phyloP scores from a whole-genome alignment of 2,797 vertebrate species.

The Leucoraja ocellata region DNA sequence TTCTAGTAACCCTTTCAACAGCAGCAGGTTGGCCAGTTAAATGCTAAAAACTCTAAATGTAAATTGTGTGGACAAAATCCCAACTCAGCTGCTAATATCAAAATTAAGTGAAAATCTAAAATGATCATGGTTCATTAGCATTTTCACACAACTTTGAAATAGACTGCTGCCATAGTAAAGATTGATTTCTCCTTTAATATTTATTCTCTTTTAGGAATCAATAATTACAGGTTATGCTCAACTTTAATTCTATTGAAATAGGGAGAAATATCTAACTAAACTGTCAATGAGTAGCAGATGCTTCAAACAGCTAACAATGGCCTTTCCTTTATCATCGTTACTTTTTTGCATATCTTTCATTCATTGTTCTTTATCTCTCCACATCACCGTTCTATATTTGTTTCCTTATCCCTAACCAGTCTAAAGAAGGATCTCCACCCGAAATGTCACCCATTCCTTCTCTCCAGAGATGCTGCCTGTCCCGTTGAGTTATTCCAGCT shows the following conservation, averaged over 20 bases:
- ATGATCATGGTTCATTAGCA: not conserved
- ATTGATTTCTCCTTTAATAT: not conserved
- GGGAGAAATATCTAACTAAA: not conserved
- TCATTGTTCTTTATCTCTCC: too few species aligned
- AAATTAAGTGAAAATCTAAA: not conserved
- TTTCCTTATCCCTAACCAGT: too few species aligned
- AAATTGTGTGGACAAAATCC: not conserved
- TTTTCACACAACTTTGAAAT: not conserved
- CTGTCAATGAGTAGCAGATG: not conserved
- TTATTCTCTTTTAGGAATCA: not conserved
- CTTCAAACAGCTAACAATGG: too few species aligned
- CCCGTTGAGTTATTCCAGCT: too few species aligned
- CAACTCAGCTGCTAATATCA: not conserved
- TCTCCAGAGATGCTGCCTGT: too few species aligned
- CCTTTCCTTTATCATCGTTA: too few species aligned
- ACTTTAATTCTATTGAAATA: not conserved
- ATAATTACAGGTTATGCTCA: not conserved
- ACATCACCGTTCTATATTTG: too few species aligned
- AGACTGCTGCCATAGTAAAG: not conserved
- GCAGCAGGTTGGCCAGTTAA: not conserved
- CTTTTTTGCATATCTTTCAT: too few species aligned
- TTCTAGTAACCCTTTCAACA: not conserved
- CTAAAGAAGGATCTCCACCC: too few species aligned
- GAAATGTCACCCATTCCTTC: too few species aligned
- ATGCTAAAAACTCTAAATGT: not conserved